A percentile compares a stretch with the other conserved stretches of the same genome.
Evolutionary conservation across 2,797 vertebrate species (phyloP).

Genomic region (Phrynocephalus guinanensis): DNA sequence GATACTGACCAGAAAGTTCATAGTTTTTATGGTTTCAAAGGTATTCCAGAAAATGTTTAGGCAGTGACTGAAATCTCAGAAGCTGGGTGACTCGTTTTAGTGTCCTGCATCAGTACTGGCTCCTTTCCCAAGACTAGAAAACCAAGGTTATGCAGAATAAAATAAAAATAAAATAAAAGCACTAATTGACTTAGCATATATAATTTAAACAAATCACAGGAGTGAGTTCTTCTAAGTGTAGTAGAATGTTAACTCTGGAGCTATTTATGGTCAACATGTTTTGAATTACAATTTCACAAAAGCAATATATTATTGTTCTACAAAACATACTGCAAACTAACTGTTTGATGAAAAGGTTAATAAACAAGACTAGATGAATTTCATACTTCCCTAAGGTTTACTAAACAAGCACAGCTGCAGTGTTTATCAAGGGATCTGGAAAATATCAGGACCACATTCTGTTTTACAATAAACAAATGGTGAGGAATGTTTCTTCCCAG

Average conservation of each 20-base stretch:
- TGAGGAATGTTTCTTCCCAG: too few relatives aligned
- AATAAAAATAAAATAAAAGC: neutral
- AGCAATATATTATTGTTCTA: slow-evolving; percentile 14
- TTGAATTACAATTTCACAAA: neutral
- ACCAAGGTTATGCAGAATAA: neutral
- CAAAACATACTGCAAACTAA: slow-evolving; percentile 52
- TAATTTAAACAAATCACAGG: neutral
- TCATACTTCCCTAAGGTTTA: neutral
- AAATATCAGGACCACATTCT: neutral
- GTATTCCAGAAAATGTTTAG: neutral
- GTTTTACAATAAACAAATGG: neutral
- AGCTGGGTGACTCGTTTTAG: neutral
- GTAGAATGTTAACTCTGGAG: neutral
- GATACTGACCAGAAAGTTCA: neutral
- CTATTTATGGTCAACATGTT: neutral
- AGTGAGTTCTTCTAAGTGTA: neutral
- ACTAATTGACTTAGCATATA: neutral
- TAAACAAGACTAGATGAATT: slow-evolving; percentile 28
- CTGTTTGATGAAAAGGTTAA: slow-evolving; percentile 63
- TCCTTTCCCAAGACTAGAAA: neutral
- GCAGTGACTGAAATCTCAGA: neutral
- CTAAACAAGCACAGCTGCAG: neutral
- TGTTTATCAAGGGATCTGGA: neutral
- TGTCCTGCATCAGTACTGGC: neutral
- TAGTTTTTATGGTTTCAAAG: neutral